A percentile compares a stretch with the other conserved stretches of the same genome.
phyloP scores from a whole-genome alignment of 2,888 invertebrate genomes.

The Ephialtes manifestator region DNA sequence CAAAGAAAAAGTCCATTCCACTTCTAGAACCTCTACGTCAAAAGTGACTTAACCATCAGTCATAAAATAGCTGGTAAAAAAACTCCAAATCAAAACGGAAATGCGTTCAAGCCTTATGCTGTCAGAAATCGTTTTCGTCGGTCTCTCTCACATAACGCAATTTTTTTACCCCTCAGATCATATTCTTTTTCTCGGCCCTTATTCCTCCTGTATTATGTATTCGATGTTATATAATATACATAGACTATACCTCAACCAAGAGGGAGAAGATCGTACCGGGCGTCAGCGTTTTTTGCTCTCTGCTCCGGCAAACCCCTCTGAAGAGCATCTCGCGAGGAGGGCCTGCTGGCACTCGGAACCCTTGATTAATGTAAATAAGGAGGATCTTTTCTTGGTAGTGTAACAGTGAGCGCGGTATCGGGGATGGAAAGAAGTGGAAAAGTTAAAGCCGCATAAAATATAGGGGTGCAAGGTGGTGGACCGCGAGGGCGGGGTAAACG shows the following conservation, averaged over 20 bases:
- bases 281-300: slow-evolving; percentile 58
- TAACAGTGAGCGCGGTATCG: slow-evolving; percentile 59
- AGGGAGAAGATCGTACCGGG: slow-evolving; percentile 28
- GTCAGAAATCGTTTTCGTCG: neutral
- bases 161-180: slow-evolving; percentile 36
- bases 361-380: slow-evolving; percentile 70
- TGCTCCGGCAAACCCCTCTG: slow-evolving; percentile 35
- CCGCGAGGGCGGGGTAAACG: slow-evolving; percentile 32
- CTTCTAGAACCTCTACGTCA: too few species aligned
- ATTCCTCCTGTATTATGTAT: slow-evolving; percentile 39
- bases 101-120: neutral
- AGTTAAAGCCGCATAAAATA: slow-evolving; percentile 56
- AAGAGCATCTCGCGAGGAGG: slow-evolving; percentile 22
- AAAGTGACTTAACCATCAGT: neutral
- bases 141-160: slow-evolving; percentile 15
- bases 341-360: slow-evolving; percentile 34
- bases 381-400: slow-evolving; percentile 69
- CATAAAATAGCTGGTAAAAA: neutral
- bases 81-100: neutral
- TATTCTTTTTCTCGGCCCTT: slow-evolving; percentile 33
- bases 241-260: neutral
- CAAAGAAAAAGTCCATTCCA: too few species aligned
- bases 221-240: slow-evolving; percentile 11
- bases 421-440: slow-evolving; percentile 34
- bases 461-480: slow-evolving; percentile 33